Percentiles rank a stretch among this genome's conserved stretches.
phyloP scores from a whole-genome alignment of 2,797 vertebrate species.

The Sebastes hubbsi region DNA sequence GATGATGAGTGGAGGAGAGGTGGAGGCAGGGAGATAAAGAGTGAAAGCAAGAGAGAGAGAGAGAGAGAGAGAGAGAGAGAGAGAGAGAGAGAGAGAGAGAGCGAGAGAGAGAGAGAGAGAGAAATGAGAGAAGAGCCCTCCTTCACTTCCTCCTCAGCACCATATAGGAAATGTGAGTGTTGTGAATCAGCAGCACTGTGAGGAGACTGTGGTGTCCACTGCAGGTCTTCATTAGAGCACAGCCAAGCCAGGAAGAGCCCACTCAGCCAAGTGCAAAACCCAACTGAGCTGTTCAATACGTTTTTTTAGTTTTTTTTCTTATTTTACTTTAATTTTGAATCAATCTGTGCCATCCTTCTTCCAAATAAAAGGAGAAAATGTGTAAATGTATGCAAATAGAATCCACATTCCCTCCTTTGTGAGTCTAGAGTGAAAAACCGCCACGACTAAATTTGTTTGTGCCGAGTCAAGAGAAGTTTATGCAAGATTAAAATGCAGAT shows the following conservation, averaged over 20 bases:
- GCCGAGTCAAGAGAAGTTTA: not conserved
- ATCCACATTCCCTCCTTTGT: not conserved
- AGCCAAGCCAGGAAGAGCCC: conserved; percentile 15
- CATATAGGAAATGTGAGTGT: conserved; percentile 12
- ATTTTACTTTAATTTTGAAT: not conserved
- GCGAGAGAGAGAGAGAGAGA: conserved; percentile 32
- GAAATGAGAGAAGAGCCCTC: conserved; percentile 22
- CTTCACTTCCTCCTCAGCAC: conserved; percentile 2
- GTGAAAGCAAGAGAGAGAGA: conserved; percentile 11
- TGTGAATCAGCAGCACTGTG: conserved; percentile 33
- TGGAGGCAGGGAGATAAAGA: conserved; percentile 26
- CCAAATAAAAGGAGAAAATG: not conserved
- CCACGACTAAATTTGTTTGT: conserved; percentile 1
- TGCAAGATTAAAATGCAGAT: not conserved
- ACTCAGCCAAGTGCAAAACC: not conserved
- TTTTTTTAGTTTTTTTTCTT: not conserved
- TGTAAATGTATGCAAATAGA: not conserved
- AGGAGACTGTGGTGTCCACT: conserved; percentile 25
- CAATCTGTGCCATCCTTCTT: not conserved
- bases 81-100: not conserved
- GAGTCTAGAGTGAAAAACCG: not conserved
- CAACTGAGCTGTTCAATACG: not conserved
- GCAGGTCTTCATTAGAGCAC: conserved; percentile 41
- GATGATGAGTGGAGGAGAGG: conserved; percentile 45
- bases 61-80: conserved; percentile 38